Base-by-base conservation (phyloP, 2,888 invertebrate genomes). In the Aspidiotus rigidus region DNA sequence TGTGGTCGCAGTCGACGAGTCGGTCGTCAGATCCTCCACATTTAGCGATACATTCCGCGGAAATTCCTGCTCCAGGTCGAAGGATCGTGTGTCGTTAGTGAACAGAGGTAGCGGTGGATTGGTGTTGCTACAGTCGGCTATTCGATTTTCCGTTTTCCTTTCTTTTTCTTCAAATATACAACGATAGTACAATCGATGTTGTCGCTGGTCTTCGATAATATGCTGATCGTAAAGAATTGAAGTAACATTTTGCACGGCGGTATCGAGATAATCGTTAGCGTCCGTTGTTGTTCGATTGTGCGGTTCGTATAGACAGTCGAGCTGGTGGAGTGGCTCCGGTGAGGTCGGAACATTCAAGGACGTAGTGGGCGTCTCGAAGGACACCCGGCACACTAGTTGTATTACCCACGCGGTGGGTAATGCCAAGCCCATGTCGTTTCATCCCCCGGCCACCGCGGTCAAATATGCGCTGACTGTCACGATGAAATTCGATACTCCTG, bases 341-440 rank as follows among this genome's bases (percentile, higher is more conserved):
- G 42, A 16, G 17, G 59, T 39, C 66, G 62, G 55, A 7, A 41
- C 10, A 28, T 28, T 5, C 28, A 28, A 5, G 28, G 28, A 5
- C 5, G 28, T 28, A 28, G 28, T 3, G 28, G 28, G 28, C 28
- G 28, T 28, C n/a, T 69, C 55, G 62, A 69, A 62, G 15, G 62
- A 61, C 28, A 69, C 16, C n/a, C 69, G 62, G 62, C 69, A 69
- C 39, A 69, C 62, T 28, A 69, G 62, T 49, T 69, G 69, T 16
- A 69, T 62, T 44, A 69, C 57, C 69, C 69, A 69, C 69, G 62
- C 62, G 49, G 69, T 69, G 57, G 62, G 69, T 56, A 69, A 62
- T 17, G 66, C 44, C 66, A 66, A 28, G 44, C 59, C 59, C 66
- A 66, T 66, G 42, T 66, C 66, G 66, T 59, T 41, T 66, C 66